Evolutionary conservation across 2,888 invertebrate species (phyloP).

Genomic region (Drosophila infuscata): DNA sequence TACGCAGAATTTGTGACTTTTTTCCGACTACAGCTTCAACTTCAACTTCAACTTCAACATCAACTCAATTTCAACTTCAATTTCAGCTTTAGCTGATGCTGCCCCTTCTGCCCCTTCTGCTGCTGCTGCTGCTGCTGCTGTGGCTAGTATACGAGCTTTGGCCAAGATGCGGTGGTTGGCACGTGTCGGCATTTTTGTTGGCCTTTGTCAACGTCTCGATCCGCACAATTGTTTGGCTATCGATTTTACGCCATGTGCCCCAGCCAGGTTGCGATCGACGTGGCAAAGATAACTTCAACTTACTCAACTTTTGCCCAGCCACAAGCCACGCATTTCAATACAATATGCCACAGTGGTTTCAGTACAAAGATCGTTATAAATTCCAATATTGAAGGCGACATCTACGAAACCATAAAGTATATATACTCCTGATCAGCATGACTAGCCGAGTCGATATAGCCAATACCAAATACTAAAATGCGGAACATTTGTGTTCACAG

Average conservation of each 20-base stretch:
- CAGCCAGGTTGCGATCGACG: slow-evolving; percentile 55
- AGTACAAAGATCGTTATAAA: neutral
- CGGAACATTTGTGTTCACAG: neutral
- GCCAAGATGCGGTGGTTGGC: slow-evolving; percentile 42
- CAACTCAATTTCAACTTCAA: slow-evolving; percentile 25
- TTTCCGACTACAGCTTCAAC: slow-evolving; percentile 16
- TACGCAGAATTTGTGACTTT: slow-evolving; percentile 63
- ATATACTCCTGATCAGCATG: neutral
- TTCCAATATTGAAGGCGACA: neutral
- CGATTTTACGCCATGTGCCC: slow-evolving; percentile 50
- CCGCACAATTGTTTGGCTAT: slow-evolving; percentile 54
- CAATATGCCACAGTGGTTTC: neutral
- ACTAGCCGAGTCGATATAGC: neutral
- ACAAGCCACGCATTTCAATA: slow-evolving; percentile 8
- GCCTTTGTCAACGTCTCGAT: slow-evolving; percentile 37
- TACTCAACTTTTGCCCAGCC: slow-evolving; percentile 36
- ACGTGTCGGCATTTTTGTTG: slow-evolving; percentile 68
- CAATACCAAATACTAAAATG: neutral
- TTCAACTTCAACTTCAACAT: slow-evolving; percentile 4
- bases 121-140: slow-evolving; percentile 33
- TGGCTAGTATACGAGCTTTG: slow-evolving; percentile 30
- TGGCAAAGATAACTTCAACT: slow-evolving; percentile 51
- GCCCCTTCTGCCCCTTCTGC: slow-evolving; percentile 1
- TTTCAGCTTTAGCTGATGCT: slow-evolving; percentile 18
- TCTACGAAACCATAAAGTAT: neutral